Evolutionary conservation across 1,140 invertebrate species (phyloP).

Genomic region (Cepaea nemoralis): DNA sequence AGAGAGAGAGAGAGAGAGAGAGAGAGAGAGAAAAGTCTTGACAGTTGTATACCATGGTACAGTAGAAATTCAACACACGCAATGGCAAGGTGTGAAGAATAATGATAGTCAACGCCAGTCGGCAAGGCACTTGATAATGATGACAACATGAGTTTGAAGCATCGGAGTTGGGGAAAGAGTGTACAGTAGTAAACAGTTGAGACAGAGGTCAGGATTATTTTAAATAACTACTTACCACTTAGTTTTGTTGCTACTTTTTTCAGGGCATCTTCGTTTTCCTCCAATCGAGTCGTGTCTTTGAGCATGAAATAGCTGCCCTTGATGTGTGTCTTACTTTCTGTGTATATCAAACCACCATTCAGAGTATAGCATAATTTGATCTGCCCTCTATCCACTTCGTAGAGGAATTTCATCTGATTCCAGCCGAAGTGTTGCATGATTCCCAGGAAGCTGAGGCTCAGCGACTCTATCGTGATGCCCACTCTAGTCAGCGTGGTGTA

Average conservation of each 20-base stretch:
- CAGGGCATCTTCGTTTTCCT: neutral
- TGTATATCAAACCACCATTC: neutral
- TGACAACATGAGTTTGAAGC: too few species aligned
- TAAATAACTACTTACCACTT: neutral
- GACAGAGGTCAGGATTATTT: too few species aligned
- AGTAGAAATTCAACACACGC: too few species aligned
- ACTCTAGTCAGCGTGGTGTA: constrained; percentile 61
- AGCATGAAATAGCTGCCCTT: neutral
- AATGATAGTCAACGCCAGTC: too few species aligned
- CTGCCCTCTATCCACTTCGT: constrained; percentile 70
- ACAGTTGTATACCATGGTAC: too few species aligned
- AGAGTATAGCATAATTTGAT: too few species aligned
- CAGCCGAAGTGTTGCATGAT: constrained; percentile 78
- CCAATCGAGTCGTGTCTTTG: neutral
- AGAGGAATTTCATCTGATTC: constrained; percentile 80
- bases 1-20: too few species aligned
- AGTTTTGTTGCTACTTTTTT: neutral
- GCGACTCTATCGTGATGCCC: constrained; percentile 79
- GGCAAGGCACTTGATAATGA: too few species aligned
- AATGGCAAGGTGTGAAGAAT: too few species aligned
- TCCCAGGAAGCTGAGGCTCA: constrained; percentile 78
- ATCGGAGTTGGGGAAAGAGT: too few species aligned
- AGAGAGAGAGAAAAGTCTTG: too few species aligned
- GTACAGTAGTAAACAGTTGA: too few species aligned
- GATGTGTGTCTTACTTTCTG: neutral